phyloP scores from a whole-genome alignment of 2,113 vertebrate species.

The Callipepla squamata region DNA sequence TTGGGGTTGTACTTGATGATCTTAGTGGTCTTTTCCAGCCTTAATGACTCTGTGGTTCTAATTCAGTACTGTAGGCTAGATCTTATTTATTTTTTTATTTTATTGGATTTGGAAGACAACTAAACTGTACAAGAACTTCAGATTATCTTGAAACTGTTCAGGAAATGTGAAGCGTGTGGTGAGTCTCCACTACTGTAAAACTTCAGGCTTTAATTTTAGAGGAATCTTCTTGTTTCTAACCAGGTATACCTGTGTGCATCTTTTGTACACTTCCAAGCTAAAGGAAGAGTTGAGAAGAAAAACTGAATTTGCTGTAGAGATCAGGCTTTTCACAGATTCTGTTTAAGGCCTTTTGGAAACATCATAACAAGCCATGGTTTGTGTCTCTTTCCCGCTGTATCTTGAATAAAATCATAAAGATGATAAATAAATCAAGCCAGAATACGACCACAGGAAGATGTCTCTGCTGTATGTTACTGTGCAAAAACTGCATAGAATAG shows the following conservation, averaged over 20 bases:
- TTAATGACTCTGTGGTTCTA: background rate
- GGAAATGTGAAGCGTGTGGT: fast-evolving
- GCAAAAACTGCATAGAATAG: background rate
- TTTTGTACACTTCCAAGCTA: background rate
- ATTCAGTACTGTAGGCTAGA: background rate
- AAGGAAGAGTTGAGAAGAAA: background rate
- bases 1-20: too few species aligned
- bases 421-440: background rate
- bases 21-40: too few species aligned
- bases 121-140: background rate
- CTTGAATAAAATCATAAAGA: background rate
- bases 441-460: background rate
- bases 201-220: background rate
- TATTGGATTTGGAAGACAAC: background rate
- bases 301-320: background rate
- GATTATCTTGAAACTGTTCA: background rate
- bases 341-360: conserved; percentile 1
- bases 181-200: background rate
- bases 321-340: background rate
- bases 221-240: background rate
- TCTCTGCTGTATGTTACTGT: conserved; percentile 9
- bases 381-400: background rate
- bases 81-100: background rate
- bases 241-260: background rate
- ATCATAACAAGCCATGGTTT: background rate